Conservation (phyloP, 2,113 vertebrate species). For the Apistogramma diplotaenia region DNA sequence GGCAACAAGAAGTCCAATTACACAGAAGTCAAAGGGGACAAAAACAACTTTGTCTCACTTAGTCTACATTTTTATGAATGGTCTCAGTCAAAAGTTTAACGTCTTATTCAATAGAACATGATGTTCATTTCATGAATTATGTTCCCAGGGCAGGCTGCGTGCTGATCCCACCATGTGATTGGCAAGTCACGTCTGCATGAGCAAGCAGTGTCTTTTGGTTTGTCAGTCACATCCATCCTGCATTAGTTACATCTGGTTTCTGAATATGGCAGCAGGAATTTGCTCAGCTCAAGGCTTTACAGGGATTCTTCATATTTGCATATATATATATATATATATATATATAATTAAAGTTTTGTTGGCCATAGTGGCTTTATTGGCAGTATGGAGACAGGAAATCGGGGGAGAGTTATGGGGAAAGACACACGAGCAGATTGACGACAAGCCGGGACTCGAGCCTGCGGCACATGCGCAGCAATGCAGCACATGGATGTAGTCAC, state of each 20-base stretch:
- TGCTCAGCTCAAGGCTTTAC: not conserved
- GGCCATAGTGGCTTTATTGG: too few species aligned
- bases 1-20: not conserved
- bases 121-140: not conserved
- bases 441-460: too few species aligned
- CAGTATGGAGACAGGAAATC: too few species aligned
- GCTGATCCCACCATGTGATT: not conserved
- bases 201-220: not conserved
- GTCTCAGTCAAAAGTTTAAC: not conserved
- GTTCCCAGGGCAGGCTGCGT: not conserved
- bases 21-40: not conserved
- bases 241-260: not conserved
- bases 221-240: not conserved
- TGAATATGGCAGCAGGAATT: not conserved
- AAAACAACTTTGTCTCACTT: not conserved
- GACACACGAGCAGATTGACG: too few species aligned
- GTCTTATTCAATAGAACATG: not conserved
- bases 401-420: too few species aligned
- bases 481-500: too few species aligned
- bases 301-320: too few species aligned
- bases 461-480: too few species aligned
- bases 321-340: too few species aligned
- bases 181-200: not conserved
- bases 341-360: too few species aligned
- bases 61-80: not conserved